Percentiles rank a stretch among this genome's conserved stretches.
Evolutionary conservation across 2,888 invertebrate species (phyloP).

Genomic region (Malthinus flaveolus): DNA sequence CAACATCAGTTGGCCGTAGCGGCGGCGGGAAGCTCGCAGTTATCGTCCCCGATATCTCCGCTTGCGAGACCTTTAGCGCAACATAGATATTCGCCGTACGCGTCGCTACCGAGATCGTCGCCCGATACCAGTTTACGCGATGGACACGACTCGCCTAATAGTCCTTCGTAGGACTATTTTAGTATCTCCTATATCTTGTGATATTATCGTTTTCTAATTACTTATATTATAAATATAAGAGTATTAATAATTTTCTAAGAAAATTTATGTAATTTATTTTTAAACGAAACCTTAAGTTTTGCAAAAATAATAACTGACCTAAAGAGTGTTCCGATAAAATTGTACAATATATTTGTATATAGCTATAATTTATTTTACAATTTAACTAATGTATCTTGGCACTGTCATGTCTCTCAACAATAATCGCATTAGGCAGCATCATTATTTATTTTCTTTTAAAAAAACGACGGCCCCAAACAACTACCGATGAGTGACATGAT

Average conservation of each 20-base stretch:
- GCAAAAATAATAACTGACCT: constrained; percentile 5
- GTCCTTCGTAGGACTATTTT: constrained; percentile 45
- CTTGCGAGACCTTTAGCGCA: constrained; percentile 61
- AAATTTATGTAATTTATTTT: constrained; percentile 22
- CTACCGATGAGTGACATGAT: constrained; percentile 45
- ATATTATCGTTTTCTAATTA: constrained; percentile 29
- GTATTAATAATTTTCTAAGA: constrained; percentile 26
- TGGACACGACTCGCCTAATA: constrained; percentile 51
- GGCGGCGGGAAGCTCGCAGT: constrained; percentile 59
- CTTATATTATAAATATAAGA: constrained; percentile 21
- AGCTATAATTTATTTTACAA: constrained; percentile 49
- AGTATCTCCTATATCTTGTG: constrained; percentile 29
- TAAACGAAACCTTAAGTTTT: constrained; percentile 7
- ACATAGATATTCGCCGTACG: constrained; percentile 63
- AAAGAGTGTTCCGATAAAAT: constrained; percentile 35
- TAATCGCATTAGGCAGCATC: constrained; percentile 42
- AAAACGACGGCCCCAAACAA: constrained; percentile 37
- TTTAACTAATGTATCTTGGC: constrained; percentile 41
- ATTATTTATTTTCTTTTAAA: constrained; percentile 40
- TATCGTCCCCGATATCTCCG: constrained; percentile 57
- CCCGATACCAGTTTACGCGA: constrained; percentile 64
- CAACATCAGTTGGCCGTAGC: constrained; percentile 60
- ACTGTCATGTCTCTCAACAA: constrained; percentile 46
- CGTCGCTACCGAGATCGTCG: constrained; percentile 59
- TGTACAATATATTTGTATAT: constrained; percentile 47